Base-by-base conservation (phyloP, 2,888 invertebrate genomes). In the Trilocha varians region DNA sequence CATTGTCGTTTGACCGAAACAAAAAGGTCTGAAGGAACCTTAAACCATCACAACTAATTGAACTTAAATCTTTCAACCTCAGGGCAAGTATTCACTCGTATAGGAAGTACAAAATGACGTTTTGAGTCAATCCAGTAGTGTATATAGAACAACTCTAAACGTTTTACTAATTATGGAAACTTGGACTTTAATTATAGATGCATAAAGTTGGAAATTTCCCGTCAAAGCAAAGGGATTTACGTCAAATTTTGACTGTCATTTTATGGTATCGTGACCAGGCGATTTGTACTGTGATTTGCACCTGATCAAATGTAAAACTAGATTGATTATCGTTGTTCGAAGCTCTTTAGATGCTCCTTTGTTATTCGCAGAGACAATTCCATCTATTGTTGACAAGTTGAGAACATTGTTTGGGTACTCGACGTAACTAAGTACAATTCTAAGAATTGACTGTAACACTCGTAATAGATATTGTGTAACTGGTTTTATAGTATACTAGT, bases 271-370 rank as follows among this genome's bases (percentile, higher is more conserved):
- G 85, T 85, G 83, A 84, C 78, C 63, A 55, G 67, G 73, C 75
- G 78, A 79, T 84, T 82, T 82, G 78, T 78, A 75, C 73, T 77
- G 78, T 80, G 77, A 80, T 84, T 84, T 83, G 78, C 80, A 80
- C 80, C 74, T 82, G 82, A 83, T 85, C 74, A 73, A 72, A 77
- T 80, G 75, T 78, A 72, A 78, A 77, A 78, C 78, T 79, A 78
- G 82, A 85, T 83, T 80, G 78, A 83, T 80, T 80, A 77, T 80
- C 69, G 65, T 65, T 63, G 68, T 70, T 62, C 59, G 53, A 55
- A 56, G 58, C 58, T 59, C 57, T 68, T 72, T 68, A 70, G 65
- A 62, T 53, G 53, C 52, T 65, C 68, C 70, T 70, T 78, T 73
- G 67, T 76, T 70, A 56, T 65, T 66, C 65, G 62, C 55, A 61